These are phyloP conservation scores for Hartigia nigra DNA, from an alignment of 2,888 invertebrate genomes.

Conservation along the genomic window DNA sequence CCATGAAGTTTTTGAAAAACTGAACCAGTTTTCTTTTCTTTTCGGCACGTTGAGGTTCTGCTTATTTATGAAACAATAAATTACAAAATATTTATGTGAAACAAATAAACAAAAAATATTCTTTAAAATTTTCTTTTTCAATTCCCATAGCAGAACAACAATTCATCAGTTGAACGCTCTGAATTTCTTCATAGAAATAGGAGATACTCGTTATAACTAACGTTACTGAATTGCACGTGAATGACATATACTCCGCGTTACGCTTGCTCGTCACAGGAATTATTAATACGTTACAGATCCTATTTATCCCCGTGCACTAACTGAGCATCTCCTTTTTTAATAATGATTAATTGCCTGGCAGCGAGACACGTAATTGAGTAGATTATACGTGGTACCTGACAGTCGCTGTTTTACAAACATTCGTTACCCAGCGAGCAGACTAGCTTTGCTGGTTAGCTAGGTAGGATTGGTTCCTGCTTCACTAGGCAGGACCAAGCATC, in stretches of 20 bases:
- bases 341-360: conserved; percentile 47
- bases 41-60: neutral
- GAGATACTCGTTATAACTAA: no score
- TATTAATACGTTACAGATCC: neutral
- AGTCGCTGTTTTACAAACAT: conserved; percentile 29
- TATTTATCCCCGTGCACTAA: neutral
- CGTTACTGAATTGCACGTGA: neutral
- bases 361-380: conserved; percentile 40
- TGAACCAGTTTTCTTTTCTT: neutral
- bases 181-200: neutral
- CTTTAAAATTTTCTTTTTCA: neutral
- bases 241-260: neutral
- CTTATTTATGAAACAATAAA: neutral
- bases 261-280: neutral
- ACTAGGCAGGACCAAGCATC: neutral
- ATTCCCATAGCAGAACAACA: neutral
- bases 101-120: neutral
- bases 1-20: neutral
- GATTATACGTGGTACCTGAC: conserved; percentile 22
- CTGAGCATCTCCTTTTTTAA: conserved; percentile 36
- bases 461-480: neutral
- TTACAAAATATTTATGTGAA: neutral
- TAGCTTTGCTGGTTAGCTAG: neutral
- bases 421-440: conserved; percentile 38
- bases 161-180: neutral